Base-by-base conservation (phyloP, 64 coral and sea anemone species). In the Montipora efflorescens region DNA sequence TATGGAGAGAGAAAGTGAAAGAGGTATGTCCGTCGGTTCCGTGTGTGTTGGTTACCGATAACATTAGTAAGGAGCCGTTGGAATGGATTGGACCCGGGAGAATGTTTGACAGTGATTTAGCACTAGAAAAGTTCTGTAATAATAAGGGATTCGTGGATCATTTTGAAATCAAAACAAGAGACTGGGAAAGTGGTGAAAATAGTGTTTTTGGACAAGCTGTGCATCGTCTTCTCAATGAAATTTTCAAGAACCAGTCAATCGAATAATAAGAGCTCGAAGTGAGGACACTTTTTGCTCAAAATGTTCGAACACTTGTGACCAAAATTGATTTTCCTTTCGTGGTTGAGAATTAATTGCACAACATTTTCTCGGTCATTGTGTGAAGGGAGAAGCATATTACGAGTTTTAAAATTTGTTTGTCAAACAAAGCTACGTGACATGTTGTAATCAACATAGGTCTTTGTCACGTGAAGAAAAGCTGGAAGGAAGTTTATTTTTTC, bases 151-250 rank as follows among this genome's bases (percentile, higher is more conserved):
- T 95, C 70, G 44, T 85, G 28, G 47, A 25, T 4, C 89, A 89
- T 80, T 95, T 95, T 79, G 93, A 95, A 57, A 95, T 95, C 79
- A 49, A 77, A 5, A 76, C 79, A 2, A 79, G 93, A 48, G 93
- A 95, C 48, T 90, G 93, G 93, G 89, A 78, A 43, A 70, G 87
- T 2, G 93, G 93, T n/a, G 93, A 95, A 85, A 95, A 95, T 1
- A 95, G 93, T 58, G 80, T 90, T 16, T 95, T 95, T 78, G 93
- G 93, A 46, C 81, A 75, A 95, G 93, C 93, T 74, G 81, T 95
- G 49, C 48, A 74, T 47, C 70, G 58, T 14, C 76, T 95, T 69
- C 3, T 95, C 18, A 48, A 79, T 14, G 28, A 95, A 77, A 95
- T 87, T 76, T 89, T 89, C 10, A n/a, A 70, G 43, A 85, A 21